A percentile compares a stretch with the other conserved stretches of the same genome.
Conservation (phyloP, 2,888 invertebrate genomes). For the Micoletzkya japonica region DNA sequence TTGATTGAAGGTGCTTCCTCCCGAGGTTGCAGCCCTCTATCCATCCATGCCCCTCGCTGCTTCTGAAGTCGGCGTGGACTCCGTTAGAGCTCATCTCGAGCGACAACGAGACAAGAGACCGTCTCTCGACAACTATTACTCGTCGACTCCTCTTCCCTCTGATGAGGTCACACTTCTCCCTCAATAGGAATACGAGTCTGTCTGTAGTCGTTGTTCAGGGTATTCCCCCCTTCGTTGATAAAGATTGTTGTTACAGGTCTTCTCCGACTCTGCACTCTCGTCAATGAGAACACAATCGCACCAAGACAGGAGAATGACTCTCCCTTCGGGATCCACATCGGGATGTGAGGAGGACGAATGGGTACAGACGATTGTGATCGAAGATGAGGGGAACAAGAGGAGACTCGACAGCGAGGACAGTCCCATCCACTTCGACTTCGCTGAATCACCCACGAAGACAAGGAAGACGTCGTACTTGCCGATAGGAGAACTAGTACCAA, state of each 20-base stretch:
- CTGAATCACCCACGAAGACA: not conserved
- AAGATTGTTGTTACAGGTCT: constrained; percentile 20
- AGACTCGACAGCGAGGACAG: too few species aligned
- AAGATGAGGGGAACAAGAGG: not conserved
- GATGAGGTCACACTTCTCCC: not conserved
- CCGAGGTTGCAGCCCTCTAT: constrained; percentile 23
- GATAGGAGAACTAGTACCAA: not conserved
- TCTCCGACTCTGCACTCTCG: constrained; percentile 23
- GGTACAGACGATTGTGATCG: not conserved
- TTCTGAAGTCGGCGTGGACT: constrained; percentile 14
- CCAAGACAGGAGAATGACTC: not conserved
- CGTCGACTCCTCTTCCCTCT: not conserved
- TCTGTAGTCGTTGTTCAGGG: constrained; percentile 10
- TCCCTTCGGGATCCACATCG: not conserved
- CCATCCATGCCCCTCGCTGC: not conserved
- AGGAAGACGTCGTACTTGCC: constrained; percentile 1
- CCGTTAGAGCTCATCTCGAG: constrained; percentile 24
- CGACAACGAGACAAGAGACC: not conserved
- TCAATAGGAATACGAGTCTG: not conserved
- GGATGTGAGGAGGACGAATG: constrained; percentile 7
- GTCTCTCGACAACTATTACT: not conserved
- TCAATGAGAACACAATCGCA: too few species aligned
- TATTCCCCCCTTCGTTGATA: not conserved
- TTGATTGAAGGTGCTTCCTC: constrained; percentile 14
- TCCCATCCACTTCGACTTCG: not conserved